Base-by-base conservation (phyloP, 1,140 invertebrate genomes). In the Drosophila hydei region DNA sequence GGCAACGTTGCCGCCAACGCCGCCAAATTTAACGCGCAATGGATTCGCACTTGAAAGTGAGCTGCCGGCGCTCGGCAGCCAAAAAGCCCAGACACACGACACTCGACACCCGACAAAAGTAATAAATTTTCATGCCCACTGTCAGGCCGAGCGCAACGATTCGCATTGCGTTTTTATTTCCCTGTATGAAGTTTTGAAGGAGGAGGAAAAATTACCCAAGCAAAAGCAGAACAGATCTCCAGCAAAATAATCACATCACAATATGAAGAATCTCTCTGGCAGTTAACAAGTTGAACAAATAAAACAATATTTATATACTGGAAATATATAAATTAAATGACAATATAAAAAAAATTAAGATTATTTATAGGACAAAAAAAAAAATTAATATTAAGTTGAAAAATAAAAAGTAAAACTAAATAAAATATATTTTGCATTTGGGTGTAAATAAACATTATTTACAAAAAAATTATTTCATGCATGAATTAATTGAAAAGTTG, bases 91-190 rank as follows among this genome's bases (percentile, higher is more conserved):
- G 19, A 23, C 43, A 21, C 43, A 9, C 43, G 14, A 27, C n/a
- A 18, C 11, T 21, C 18, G 33, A 18, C 14, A 45, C 25, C 36
- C 43, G 65, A 38, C 58, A 67, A 71, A 69, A 68, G 81, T 69
- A 80, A 85, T 85, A 85, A 85, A 85, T 85, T 85, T 67, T 43
- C 81, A 80, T 85, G 80, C 77, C 73, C 73, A 80, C 80, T 80
- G 81, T 85, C 77, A 77, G 62, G 14, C 48, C 33, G 59, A 48
- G 21, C 54, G 23, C 14, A 52, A 19, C 42, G 70, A 56, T 59
- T 52, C 54, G 7, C 64, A 65, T 52, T 33, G 67, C 55, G 73
- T 85, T 76, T 73, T 79, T 71, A n/a, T n/a, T n/a, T n/a, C n/a
- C n/a, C 60, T 63, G 72, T 76, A 48, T 74, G 78, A 81, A 59